These are phyloP conservation scores for Platichthys stellatus DNA, from an alignment of 2,113 vertebrate species.

Conservation along the genomic window DNA sequence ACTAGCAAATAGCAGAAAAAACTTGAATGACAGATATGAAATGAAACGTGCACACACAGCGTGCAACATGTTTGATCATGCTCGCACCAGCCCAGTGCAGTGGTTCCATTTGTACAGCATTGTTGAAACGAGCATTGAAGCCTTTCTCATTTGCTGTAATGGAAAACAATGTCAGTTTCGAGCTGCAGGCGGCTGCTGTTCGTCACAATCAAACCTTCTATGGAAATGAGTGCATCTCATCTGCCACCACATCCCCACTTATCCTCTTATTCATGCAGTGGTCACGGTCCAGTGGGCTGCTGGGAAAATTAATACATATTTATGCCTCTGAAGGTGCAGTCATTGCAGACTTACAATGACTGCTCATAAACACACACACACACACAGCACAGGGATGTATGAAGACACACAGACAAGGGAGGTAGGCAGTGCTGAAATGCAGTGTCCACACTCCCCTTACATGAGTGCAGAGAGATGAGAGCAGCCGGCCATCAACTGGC, in stretches of 20 bases:
- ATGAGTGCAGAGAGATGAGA: conserved; percentile 11
- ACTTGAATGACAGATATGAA: not conserved
- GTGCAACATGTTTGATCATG: not conserved
- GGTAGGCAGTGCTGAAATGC: conserved; percentile 11
- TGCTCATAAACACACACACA: not conserved
- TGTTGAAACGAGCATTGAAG: conserved; percentile 3
- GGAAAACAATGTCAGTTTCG: conserved; percentile 20
- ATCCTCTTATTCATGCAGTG: conserved; percentile 59
- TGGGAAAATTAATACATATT: conserved; percentile 59
- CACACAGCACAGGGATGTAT: not conserved
- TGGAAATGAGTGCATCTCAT: conserved; percentile 63
- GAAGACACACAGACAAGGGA: not conserved
- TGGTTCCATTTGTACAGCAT: not conserved
- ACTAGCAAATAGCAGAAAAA: not conserved
- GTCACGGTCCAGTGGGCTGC: conserved; percentile 54
- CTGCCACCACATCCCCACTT: conserved; percentile 47
- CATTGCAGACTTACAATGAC: conserved; percentile 44
- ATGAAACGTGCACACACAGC: not conserved
- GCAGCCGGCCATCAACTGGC: conserved; percentile 22
- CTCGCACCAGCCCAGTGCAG: not conserved
- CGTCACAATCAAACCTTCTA: conserved; percentile 23
- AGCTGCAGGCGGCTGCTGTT: conserved; percentile 15
- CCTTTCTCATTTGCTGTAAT: conserved; percentile 21
- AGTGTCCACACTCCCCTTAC: not conserved
- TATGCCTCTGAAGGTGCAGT: conserved; percentile 52